phyloP scores from a whole-genome alignment of 2,797 vertebrate genomes.

The Pantherophis vulpinus region DNA sequence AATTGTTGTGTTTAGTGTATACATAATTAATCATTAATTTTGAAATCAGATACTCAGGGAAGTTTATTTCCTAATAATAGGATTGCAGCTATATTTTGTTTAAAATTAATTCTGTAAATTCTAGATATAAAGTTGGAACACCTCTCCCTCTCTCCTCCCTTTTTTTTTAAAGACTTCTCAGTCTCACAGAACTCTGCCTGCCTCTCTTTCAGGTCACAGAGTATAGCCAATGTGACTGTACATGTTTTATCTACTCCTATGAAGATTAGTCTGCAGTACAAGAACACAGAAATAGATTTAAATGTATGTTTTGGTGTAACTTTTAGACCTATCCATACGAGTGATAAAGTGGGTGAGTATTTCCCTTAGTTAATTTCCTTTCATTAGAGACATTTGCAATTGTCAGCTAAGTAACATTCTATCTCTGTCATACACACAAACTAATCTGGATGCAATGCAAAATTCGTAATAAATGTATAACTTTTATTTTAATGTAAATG shows the following conservation, averaged over 20 bases:
- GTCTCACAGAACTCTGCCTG: background rate
- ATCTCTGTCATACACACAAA: background rate
- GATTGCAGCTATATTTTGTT: background rate
- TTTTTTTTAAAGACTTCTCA: background rate
- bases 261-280: slow-evolving; percentile 84
- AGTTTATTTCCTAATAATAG: background rate
- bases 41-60: background rate
- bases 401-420: background rate
- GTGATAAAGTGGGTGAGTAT: slow-evolving; percentile 80
- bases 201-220: slow-evolving; percentile 80
- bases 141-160: background rate
- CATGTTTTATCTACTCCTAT: slow-evolving; percentile 79
- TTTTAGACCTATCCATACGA: slow-evolving; percentile 79
- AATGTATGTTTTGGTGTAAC: slow-evolving; percentile 80
- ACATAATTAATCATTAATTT: background rate
- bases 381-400: background rate
- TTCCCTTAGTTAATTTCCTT: slow-evolving; percentile 28
- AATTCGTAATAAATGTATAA: background rate
- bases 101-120: background rate
- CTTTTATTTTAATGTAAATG: background rate
- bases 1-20: background rate
- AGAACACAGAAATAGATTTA: slow-evolving; percentile 77
- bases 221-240: slow-evolving; percentile 79
- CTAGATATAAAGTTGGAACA: background rate
- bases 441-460: background rate